Evolutionary conservation across 2,888 invertebrate species (phyloP), one percentile per base, ranked within the genome.

Genomic region (Drosophila ezoana): DNA sequence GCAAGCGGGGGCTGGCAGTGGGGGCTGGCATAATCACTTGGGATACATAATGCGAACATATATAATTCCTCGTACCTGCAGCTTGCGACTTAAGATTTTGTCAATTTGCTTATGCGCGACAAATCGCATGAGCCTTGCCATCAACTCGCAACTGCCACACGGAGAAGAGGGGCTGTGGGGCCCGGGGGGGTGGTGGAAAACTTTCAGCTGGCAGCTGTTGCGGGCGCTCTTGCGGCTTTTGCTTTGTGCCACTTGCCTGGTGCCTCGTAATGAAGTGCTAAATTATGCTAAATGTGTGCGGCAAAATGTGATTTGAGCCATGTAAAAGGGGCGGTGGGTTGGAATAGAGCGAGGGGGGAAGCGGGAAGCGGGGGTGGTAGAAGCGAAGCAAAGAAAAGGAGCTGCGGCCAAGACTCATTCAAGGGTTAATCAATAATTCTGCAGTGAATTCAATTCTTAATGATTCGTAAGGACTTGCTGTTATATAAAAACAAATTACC

Each of bases 221-320:
- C 60, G 77, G 70, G 45, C 72, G 60, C 48, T 61, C 76, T 78
- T 73, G 80, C 66, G 80, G 78, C 81, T 74, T 76, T 54, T 59
- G 67, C 47, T 72, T 68, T 58, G 41, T 45, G 56, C 57, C 49
- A 35, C 49, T 40, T 18, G 49, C 48, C 60, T 64, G 62, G 52
- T 48, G 45, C 49, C 41, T 64, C 45, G 44, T 68, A 81, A 82
- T 85, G 82, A 84, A 79, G 79, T 83, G 84, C 76, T 76, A 83
- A 83, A 83, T 83, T 79, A 85, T 82, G 82, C 85, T 70, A 82
- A 84, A 76, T 76, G 82, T 76, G 82, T 68, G 71, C 58, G 70
- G 57, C 78, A 66, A 76, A 80, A 73, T 73, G 73, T 67, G 81
- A 81, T 72, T 79, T 72, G 49, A 52, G 76, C 33, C 62, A 54